Percentiles rank a stretch among this genome's conserved stretches.
phyloP scores from a whole-genome alignment of 2,797 vertebrate genomes.

The Eremophila alpestris region DNA sequence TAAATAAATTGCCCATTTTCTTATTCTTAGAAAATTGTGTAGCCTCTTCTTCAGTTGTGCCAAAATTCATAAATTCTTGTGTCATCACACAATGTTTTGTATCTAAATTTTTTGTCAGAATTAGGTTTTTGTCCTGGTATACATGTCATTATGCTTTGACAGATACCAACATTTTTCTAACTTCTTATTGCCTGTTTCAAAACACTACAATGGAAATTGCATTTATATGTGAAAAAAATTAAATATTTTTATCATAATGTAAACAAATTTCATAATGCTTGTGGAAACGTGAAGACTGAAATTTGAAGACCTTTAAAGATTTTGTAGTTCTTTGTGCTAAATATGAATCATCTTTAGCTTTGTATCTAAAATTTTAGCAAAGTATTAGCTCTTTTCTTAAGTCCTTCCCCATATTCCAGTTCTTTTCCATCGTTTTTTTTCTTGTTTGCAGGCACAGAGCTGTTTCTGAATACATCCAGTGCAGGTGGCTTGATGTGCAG shows the following conservation, averaged over 20 bases:
- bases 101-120: background rate
- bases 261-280: background rate
- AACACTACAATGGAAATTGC: background rate
- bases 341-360: background rate
- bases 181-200: background rate
- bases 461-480: background rate
- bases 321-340: background rate
- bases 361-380: background rate
- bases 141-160: fast-evolving
- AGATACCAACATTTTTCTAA: background rate
- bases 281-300: background rate
- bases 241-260: background rate
- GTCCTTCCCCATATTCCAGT: background rate
- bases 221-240: background rate
- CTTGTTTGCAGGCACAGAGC: background rate
- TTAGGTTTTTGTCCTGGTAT: background rate
- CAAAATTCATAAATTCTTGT: background rate
- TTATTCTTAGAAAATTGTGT: background rate
- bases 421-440: background rate
- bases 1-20: background rate
- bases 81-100: background rate
- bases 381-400: background rate
- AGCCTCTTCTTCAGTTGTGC: background rate
- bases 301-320: background rate
- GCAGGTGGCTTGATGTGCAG: background rate